phyloP scores from a whole-genome alignment of 2,113 vertebrate species.

The Catharus minimus region DNA sequence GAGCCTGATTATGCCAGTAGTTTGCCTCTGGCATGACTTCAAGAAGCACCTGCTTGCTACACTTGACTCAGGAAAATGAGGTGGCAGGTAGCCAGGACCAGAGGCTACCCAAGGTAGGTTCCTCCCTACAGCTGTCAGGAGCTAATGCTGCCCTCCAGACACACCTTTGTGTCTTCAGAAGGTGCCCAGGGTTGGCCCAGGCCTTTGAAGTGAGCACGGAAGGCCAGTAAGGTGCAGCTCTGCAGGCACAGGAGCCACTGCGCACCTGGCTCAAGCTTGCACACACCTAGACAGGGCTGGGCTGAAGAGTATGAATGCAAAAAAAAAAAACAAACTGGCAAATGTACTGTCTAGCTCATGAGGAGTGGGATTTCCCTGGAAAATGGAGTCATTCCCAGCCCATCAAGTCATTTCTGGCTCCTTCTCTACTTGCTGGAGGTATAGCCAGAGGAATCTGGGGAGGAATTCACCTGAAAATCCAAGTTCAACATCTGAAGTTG shows the following conservation, averaged over 20 bases:
- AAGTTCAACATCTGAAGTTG: neutral
- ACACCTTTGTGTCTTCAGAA: neutral
- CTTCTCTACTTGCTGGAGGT: neutral
- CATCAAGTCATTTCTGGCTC: neutral
- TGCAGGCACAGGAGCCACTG: neutral
- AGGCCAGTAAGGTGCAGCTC: neutral
- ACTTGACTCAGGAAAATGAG: constrained; percentile 35
- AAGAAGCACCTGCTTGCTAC: constrained; percentile 38
- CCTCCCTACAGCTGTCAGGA: neutral
- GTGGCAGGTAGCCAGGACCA: constrained; percentile 32
- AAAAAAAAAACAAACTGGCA: neutral
- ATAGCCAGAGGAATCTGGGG: neutral
- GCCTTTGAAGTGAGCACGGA: neutral
- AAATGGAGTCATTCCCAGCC: neutral
- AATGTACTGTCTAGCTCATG: accelerated
- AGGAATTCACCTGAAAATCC: constrained; percentile 10
- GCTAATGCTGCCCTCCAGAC: constrained; percentile 12
- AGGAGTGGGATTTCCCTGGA: neutral
- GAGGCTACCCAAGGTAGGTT: constrained; percentile 6
- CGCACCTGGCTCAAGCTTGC: neutral
- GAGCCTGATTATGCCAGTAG: constrained; percentile 7
- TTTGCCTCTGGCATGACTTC: constrained; percentile 46
- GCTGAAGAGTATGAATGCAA: neutral
- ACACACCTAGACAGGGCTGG: neutral
- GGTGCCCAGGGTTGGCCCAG: neutral